Evolutionary conservation across 2,797 vertebrate species (phyloP), one percentile per base, ranked within the genome.

Genomic region (Oreochromis mossambicus): DNA sequence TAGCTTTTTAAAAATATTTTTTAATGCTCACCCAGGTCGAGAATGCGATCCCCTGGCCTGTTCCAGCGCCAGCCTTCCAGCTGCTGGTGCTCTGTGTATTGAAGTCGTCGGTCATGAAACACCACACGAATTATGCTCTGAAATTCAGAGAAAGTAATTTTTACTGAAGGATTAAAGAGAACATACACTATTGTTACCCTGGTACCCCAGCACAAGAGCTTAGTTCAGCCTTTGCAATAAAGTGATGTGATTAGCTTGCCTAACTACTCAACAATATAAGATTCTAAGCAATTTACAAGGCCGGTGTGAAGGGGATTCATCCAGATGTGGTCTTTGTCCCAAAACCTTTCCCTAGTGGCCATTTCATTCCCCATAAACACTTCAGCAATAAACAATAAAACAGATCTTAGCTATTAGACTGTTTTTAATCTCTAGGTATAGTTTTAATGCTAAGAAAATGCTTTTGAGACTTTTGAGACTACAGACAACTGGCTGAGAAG

Each of bases 31-130:
- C 98, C 98, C 68, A 99, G 96, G 92, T 99, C 98, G 3, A 99
- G 97, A 86, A 99, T 98, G 81, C 98, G 96, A 91, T 99, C 98
- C 1, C 98, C 98, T 0, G 98, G 98, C 48, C 98, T 88, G 95
- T 99, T 99, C 98, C 98, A 99, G 86, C 97, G 95, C 98, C 98
- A 99, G 88, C 98, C 98, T 88, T 99, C 98, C 87, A 99, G 95
- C 96, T 99, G 98, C 92, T 99, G 98, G 84, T 99, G 98, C 91
- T 99, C 98, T 0, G 98, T 98, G 93, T 99, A 99, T 85, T 99
- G 98, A 79, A 99, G 96, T 4, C 98, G 96, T 11, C 98, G 96
- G 93, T 99, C 98, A 0, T 99, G 98, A 88, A 99, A 99, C 73
- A 99, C 98, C 76, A 99, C 98, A 1, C 98, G 97, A 87, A 99